phyloP scores from a whole-genome alignment of 2,113 vertebrate genomes.

The Puma concolor region DNA sequence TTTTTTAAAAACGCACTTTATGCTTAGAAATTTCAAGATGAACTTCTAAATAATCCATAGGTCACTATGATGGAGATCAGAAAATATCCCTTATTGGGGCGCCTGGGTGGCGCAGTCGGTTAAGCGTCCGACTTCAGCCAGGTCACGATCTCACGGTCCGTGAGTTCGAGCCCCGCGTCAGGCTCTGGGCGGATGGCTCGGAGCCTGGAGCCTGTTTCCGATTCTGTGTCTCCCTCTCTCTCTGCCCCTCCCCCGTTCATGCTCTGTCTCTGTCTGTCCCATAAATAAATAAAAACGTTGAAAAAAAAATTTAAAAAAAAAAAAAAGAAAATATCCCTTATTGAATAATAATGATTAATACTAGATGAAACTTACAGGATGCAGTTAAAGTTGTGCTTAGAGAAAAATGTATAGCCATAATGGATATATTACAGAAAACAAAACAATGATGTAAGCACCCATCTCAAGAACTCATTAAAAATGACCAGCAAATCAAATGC shows the following conservation, averaged over 20 bases:
- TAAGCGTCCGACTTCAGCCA: too few species aligned
- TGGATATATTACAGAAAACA: neutral
- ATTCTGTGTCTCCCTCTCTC: too few species aligned
- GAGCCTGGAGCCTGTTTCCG: too few species aligned
- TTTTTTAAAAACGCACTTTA: too few species aligned
- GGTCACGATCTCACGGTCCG: too few species aligned
- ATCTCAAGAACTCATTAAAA: neutral
- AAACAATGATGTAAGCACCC: neutral
- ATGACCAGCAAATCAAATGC: neutral
- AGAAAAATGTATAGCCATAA: conserved; percentile 6
- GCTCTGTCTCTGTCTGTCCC: too few species aligned
- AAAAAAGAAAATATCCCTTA: neutral
- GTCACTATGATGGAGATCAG: neutral
- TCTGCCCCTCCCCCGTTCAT: too few species aligned
- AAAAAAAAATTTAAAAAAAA: too few species aligned
- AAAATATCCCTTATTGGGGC: neutral
- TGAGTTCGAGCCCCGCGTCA: too few species aligned
- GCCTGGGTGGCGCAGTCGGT: too few species aligned
- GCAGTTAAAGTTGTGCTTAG: neutral
- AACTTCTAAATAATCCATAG: neutral
- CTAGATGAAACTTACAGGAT: neutral
- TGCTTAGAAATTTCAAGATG: neutral
- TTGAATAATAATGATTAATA: neutral
- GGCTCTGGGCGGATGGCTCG: too few species aligned
- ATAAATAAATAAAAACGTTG: too few species aligned